Evolutionary conservation across 2,797 vertebrate species (phyloP).

Genomic region (Prionace glauca): DNA sequence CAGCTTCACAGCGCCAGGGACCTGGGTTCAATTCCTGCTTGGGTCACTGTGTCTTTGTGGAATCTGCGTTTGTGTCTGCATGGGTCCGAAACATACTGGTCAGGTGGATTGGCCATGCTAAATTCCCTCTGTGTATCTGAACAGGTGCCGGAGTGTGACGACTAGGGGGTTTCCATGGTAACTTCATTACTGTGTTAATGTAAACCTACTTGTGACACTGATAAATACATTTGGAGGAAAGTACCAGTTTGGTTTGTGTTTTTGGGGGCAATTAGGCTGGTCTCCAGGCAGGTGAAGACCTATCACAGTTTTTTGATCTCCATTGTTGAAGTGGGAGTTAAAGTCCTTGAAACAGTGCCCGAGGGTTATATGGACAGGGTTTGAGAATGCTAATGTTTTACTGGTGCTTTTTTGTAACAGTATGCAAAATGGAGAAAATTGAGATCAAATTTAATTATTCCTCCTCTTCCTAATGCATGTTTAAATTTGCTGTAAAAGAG

Average conservation of each 20-base stretch:
- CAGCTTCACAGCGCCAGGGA: no score
- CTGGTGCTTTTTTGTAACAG: neutral
- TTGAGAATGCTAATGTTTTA: neutral
- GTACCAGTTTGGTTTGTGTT: neutral
- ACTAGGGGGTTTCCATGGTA: no score
- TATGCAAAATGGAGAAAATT: neutral
- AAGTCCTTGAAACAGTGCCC: neutral
- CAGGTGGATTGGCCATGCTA: no score
- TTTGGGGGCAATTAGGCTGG: neutral
- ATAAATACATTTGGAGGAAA: no score
- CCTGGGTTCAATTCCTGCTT: no score
- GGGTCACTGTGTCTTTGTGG: no score
- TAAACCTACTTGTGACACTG: no score
- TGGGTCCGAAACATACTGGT: no score
- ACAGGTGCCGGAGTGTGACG: no score
- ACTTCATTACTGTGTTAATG: no score
- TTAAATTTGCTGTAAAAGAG: neutral
- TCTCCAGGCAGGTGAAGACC: neutral
- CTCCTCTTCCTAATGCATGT: neutral
- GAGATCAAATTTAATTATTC: neutral
- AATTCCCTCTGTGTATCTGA: no score
- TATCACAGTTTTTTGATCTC: neutral
- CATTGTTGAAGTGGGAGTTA: neutral
- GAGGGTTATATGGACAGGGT: neutral
- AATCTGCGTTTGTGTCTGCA: no score